Evolutionary conservation across 2,888 invertebrate species (phyloP).

Genomic region (Axea sp.): DNA sequence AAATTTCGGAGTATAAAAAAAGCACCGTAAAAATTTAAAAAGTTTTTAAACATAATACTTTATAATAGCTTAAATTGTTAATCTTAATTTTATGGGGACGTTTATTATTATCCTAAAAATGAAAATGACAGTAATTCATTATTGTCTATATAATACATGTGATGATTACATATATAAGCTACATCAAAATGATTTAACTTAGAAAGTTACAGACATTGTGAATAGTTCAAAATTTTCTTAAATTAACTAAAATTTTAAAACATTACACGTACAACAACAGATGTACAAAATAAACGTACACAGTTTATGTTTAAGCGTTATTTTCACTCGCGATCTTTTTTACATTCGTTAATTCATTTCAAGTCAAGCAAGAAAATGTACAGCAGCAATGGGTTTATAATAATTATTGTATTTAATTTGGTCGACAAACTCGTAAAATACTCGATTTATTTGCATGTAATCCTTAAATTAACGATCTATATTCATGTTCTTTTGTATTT

Average conservation of each 20-base stretch:
- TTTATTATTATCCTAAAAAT: conserved; percentile 63
- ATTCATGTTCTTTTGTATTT: too few relatives aligned
- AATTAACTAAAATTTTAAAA: too few relatives aligned
- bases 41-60: conserved; percentile 10
- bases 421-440: conserved; percentile 55
- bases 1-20: conserved; percentile 20
- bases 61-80: not conserved
- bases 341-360: conserved; percentile 9
- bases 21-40: conserved; percentile 16
- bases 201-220: too few relatives aligned
- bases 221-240: not conserved
- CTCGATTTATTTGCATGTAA: not conserved
- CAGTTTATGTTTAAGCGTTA: not conserved
- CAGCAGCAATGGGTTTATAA: conserved; percentile 33
- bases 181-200: not conserved
- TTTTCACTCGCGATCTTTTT: conserved; percentile 18
- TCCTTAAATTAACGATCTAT: not conserved
- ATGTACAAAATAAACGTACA: too few relatives aligned
- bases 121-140: conserved; percentile 68
- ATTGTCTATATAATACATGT: conserved; percentile 67
- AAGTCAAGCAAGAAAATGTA: conserved; percentile 33
- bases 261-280: too few relatives aligned
- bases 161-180: not conserved
- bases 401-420: conserved; percentile 66
- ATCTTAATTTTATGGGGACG: conserved; percentile 32